Conservation (phyloP, 2,797 vertebrate species). For the Enteromius thamalakanensis region DNA sequence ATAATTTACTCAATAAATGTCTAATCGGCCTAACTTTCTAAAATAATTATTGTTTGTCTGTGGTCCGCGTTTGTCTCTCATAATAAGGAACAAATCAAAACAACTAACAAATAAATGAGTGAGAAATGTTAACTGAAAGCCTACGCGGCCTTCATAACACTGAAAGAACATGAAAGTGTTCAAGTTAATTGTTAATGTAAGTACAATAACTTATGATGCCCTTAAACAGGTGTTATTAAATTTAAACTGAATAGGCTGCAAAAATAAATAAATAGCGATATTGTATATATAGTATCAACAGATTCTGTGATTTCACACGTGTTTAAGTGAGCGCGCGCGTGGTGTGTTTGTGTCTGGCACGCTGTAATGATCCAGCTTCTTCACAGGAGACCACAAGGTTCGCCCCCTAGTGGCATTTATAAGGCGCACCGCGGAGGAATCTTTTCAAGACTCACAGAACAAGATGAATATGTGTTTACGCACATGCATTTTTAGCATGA, state of each 20-base stretch:
- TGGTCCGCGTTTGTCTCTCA: not conserved
- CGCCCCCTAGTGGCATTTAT: constrained; percentile 75
- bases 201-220: not conserved
- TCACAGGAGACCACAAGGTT: constrained; percentile 37
- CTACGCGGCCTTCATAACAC: not conserved
- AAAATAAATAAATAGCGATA: not conserved
- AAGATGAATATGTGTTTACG: not conserved
- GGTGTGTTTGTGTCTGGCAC: not conserved
- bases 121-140: not conserved
- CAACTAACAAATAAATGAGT: not conserved
- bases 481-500: not conserved
- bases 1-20: not conserved
- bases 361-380: not conserved
- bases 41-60: not conserved
- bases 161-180: not conserved
- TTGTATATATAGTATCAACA: not conserved
- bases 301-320: not conserved
- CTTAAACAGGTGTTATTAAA: not conserved
- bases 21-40: not conserved
- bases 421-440: constrained; percentile 14
- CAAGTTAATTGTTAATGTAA: not conserved
- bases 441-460: not conserved
- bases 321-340: not conserved
- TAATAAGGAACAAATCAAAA: not conserved
- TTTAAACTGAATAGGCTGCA: not conserved